These are phyloP conservation scores for Drosophila maculinotata DNA, from an alignment of 2,888 invertebrate genomes.

Conservation along the genomic window DNA sequence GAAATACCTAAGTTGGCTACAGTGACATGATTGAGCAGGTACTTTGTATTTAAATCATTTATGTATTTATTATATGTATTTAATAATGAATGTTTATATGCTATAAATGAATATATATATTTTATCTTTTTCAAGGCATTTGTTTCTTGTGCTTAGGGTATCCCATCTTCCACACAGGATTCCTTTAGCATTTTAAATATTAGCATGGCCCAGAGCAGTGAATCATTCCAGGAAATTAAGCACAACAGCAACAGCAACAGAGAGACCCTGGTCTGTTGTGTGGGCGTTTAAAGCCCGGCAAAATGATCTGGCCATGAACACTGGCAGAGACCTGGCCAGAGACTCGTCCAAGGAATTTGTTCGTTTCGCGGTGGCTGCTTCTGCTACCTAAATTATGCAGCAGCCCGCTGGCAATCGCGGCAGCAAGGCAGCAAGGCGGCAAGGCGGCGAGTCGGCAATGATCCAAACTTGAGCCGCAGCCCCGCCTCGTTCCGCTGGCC, in stretches of 20 bases:
- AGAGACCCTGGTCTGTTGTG: conserved; percentile 52
- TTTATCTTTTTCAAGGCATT: too few species aligned
- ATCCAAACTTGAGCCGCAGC: conserved; percentile 25
- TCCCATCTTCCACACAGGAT: conserved; percentile 6
- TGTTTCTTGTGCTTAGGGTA: conserved; percentile 20
- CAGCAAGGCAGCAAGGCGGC: conserved; percentile 2
- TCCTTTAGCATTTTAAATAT: conserved; percentile 45
- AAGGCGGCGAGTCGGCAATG: conserved; percentile 28
- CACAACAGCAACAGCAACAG: conserved; percentile 26
- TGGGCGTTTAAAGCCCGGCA: conserved; percentile 71
- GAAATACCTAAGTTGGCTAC: not conserved
- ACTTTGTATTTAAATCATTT: not conserved
- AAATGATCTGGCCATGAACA: conserved; percentile 44
- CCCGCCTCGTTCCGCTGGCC: conserved; percentile 30
- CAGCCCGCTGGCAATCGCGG: conserved; percentile 50
- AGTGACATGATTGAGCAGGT: not conserved
- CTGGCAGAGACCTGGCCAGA: not conserved
- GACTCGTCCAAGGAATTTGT: conserved; percentile 30
- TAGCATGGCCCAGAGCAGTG: conserved; percentile 68
- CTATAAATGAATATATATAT: too few species aligned
- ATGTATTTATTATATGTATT: not conserved
- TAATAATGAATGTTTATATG: too few species aligned
- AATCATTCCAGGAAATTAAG: conserved; percentile 70
- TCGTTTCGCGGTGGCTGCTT: conserved; percentile 30
- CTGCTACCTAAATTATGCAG: conserved; percentile 77